Conservation (phyloP, 2,113 vertebrate genomes). For the Eurystomus gularis region DNA sequence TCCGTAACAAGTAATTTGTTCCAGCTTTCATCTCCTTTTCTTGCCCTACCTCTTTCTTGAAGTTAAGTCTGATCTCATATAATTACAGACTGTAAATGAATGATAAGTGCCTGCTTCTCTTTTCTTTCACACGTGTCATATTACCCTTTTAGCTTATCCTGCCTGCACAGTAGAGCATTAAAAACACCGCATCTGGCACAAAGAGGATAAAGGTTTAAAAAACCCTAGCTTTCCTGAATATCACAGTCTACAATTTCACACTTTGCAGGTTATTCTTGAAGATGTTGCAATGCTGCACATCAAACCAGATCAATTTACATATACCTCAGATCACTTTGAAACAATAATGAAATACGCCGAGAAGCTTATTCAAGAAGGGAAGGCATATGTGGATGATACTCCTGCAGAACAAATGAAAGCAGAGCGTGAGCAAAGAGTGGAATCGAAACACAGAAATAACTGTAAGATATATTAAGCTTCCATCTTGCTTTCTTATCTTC, state of each 20-base stretch:
- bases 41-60: not conserved
- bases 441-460: slow-evolving; percentile 88
- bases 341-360: slow-evolving; percentile 87
- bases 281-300: slow-evolving; percentile 96
- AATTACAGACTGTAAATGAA: not conserved
- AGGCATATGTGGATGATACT: slow-evolving; percentile 93
- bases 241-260: not conserved
- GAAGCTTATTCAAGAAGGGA: slow-evolving; percentile 89
- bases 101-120: not conserved
- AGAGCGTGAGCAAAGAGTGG: slow-evolving; percentile 90
- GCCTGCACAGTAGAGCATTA: not conserved
- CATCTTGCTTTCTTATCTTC: not conserved
- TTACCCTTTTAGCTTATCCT: not conserved
- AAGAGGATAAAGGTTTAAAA: not conserved
- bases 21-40: not conserved
- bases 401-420: slow-evolving; percentile 94
- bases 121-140: not conserved
- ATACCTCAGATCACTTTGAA: slow-evolving; percentile 95
- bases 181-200: not conserved
- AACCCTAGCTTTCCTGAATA: not conserved
- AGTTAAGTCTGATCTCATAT: not conserved
- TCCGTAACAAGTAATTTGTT: not conserved
- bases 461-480: slow-evolving; percentile 75
- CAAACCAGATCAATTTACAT: slow-evolving; percentile 95
- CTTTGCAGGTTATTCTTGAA: slow-evolving; percentile 92